Base-by-base conservation (phyloP, 2,888 invertebrate species). In the Limenitis camilla region DNA sequence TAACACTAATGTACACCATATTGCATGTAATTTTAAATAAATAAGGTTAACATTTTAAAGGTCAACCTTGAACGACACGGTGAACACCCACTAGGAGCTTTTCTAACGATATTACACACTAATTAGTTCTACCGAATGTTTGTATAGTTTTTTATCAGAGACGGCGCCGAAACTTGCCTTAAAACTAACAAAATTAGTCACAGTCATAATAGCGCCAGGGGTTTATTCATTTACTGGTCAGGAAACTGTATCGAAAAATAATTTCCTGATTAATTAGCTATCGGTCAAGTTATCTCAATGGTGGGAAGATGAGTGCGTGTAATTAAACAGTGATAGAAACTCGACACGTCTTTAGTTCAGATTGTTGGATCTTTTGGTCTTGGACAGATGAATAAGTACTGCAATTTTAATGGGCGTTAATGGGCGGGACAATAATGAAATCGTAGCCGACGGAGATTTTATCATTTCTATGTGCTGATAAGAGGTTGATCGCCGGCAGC, bases 301-400 rank as follows among this genome's bases (percentile, higher is more conserved):
- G 58, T 49, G 58, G 60, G 59, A 53, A 51, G 57, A 52, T 54
- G 59, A 52, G 60, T 61, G 61, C 59, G 54, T 53, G 62, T 71
- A 79, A 81, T 82, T 79, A 79, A 78, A 58, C 56, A 69, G 70
- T 70, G 66, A 72, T 73, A 79, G 81, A 80, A 78, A 76, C 64
- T 60, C 73, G 71, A 72, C 77, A 70, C 73, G 59, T 58, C 69
- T 19, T 19, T 19, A 72, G 74, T 72, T 65, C 67, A 65, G 63
- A 66, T 60, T 67, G 69, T 63, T 55, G 53, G 51, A 52, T 58
- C 58, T 60, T 57, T 53, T 55, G 51, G 49, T 58, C 54, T 59
- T 53, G 63, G 85, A 84, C 86, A 79, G 77, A 84, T 86, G 85
- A 87, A 85, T 87, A 83, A 83, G 80, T 80, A 83, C 85, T 81